Base-by-base conservation (phyloP, 1,140 invertebrate genomes). In the Solen grandis region DNA sequence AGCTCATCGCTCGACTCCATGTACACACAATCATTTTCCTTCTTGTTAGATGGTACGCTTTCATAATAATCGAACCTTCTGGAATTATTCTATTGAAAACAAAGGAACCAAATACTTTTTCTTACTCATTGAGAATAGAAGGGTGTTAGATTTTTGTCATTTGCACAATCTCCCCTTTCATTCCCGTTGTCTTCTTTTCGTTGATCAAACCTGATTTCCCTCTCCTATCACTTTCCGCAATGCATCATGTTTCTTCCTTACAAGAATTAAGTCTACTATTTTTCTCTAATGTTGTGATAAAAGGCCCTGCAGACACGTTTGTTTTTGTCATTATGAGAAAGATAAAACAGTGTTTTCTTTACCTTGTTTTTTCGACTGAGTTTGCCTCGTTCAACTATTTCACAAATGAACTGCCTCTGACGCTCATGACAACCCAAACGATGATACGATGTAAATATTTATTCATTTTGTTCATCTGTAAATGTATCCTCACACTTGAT, bases 51-150 rank as follows among this genome's bases (percentile, higher is more conserved):
- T 36, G 69, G 69, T 72, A 72, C 19, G 22, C 27, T 55, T 33
- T 57, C 35, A 25, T 72, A 36, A 22, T 72, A 72, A 72, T 13
- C 38, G 33, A 72, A 2, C 59, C 69, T 57, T 72, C 69, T 72
- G 69, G 50, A 35, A 72, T 72, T 33, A 72, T 72, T 72, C 69
- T 36, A 57, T 72, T 29, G 69, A 55, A 36, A 50, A 72, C 19
- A 72, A 57, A 72, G 50, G n/a, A 72, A 57, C 52, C 69, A 72
- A 57, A 36, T 72, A 50, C 33, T n/a, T 72, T 72, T 72, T 72
- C 69, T 55, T 72, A 19, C 59, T 50, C 2, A 57, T 35, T 72
- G 69, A 72, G 16, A 72, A 22, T 31, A 54, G 69, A 35, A 57
- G 69, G 55, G 31, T 35, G 16, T 72, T 36, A 72, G 27, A 22